Evolutionary conservation across 2,888 invertebrate genomes (phyloP).

Genomic region (Tiliacea aurago): DNA sequence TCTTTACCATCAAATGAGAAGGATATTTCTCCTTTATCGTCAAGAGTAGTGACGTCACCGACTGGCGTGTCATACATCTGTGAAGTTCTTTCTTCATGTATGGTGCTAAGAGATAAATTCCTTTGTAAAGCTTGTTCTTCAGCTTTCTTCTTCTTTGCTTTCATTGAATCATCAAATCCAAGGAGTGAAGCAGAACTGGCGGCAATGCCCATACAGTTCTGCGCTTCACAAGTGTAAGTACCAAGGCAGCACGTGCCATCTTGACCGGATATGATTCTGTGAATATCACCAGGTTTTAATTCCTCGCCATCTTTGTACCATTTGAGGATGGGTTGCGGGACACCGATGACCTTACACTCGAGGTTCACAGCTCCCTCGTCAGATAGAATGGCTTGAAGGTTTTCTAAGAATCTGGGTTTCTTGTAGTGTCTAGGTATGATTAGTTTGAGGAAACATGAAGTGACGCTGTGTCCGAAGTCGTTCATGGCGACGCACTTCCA

Average conservation of each 20-base stretch:
- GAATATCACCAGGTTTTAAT: constrained; percentile 97
- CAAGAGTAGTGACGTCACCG: constrained; percentile 94
- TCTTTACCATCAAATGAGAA: constrained; percentile 98
- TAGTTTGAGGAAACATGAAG: constrained; percentile 96
- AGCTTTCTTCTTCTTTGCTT: constrained; percentile 88
- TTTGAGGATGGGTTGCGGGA: constrained; percentile 96
- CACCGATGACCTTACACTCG: constrained; percentile 98
- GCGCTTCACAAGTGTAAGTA: constrained; percentile 97
- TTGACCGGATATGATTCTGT: constrained; percentile 96
- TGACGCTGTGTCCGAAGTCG: constrained; percentile 96
- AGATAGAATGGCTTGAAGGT: constrained; percentile 95
- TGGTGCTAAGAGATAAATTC: constrained; percentile 96
- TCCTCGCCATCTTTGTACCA: constrained; percentile 98
- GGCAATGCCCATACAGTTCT: constrained; percentile 97
- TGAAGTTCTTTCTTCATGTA: constrained; percentile 97
- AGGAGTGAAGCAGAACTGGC: constrained; percentile 96
- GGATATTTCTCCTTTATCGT: constrained; percentile 96
- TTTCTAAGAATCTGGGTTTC: constrained; percentile 96
- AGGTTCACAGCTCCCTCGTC: constrained; percentile 97
- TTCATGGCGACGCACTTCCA: constrained; percentile 98
- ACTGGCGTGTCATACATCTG: constrained; percentile 96
- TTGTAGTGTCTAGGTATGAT: constrained; percentile 97
- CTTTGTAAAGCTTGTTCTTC: constrained; percentile 91
- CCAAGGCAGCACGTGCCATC: constrained; percentile 97
- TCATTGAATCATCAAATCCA: constrained; percentile 95